phyloP scores from a whole-genome alignment of 1,140 invertebrate species.

The Pseudomyrmex pallidus region DNA sequence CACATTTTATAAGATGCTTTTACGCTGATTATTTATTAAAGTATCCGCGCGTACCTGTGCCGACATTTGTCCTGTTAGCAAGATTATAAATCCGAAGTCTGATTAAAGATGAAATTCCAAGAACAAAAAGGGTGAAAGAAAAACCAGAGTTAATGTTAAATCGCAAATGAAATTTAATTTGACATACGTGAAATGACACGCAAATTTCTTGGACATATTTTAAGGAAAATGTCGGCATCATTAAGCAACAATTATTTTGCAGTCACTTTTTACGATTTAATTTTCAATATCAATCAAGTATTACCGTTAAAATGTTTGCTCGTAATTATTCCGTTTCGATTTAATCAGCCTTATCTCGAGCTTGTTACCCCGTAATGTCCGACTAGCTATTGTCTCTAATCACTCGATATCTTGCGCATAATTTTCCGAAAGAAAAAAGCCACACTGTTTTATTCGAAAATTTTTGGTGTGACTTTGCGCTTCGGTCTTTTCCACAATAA shows the following conservation, averaged over 20 bases:
- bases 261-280: neutral
- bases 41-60: neutral
- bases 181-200: neutral
- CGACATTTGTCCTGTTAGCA: conserved; percentile 23
- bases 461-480: neutral
- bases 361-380: neutral
- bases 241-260: neutral
- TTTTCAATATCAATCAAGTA: neutral
- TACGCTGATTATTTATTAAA: conserved; percentile 34
- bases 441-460: too few relatives aligned
- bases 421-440: too few relatives aligned
- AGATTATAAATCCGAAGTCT: conserved; percentile 4
- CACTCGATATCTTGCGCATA: conserved; percentile 14
- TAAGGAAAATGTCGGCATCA: neutral
- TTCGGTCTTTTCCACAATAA: neutral
- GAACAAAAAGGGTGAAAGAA: neutral
- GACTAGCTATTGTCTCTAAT: conserved; percentile 35
- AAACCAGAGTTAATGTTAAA: neutral
- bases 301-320: neutral
- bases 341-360: neutral
- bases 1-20: too few relatives aligned
- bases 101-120: conserved; percentile 31
- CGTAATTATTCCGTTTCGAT: neutral
- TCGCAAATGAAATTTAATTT: neutral
- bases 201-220: conserved; percentile 14